Evolutionary conservation across 2,113 vertebrate genomes (phyloP).

Genomic region (Apeltes quadracus): DNA sequence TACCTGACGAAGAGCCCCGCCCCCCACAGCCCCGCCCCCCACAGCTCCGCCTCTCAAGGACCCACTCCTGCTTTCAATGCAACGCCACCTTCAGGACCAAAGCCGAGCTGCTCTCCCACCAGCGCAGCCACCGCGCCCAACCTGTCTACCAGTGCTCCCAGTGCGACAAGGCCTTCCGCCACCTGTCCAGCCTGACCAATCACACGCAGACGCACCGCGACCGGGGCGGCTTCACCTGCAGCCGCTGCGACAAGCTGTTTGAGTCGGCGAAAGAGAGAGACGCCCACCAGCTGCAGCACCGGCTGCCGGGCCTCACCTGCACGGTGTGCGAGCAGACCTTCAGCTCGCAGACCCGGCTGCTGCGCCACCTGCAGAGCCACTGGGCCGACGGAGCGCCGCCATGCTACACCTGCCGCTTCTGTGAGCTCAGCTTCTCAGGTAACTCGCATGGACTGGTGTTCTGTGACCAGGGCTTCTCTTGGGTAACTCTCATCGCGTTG

Average conservation of each 20-base stretch:
- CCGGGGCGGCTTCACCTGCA: slow-evolving; percentile 40
- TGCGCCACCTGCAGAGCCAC: slow-evolving; percentile 68
- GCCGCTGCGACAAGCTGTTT: slow-evolving; percentile 42
- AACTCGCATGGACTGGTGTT: not conserved
- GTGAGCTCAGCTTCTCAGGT: slow-evolving; percentile 70
- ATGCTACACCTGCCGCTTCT: slow-evolving; percentile 72
- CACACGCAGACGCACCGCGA: slow-evolving; percentile 67
- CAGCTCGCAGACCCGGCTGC: slow-evolving; percentile 66
- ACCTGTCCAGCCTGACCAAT: slow-evolving; percentile 71
- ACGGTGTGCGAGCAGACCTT: slow-evolving; percentile 55
- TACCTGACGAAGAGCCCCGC: not conserved
- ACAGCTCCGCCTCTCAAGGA: slow-evolving; percentile 9
- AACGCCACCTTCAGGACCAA: slow-evolving; percentile 54
- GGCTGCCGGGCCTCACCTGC: slow-evolving; percentile 52
- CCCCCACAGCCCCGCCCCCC: slow-evolving; percentile 11
- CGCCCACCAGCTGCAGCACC: slow-evolving; percentile 54
- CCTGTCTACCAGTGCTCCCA: slow-evolving; percentile 66
- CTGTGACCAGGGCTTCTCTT: not conserved
- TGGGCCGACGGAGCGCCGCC: slow-evolving; percentile 48
- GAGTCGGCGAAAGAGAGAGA: slow-evolving; percentile 44
- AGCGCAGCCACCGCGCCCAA: slow-evolving; percentile 63
- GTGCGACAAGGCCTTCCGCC: slow-evolving; percentile 61
- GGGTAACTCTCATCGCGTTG: too few species aligned
- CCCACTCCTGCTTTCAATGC: slow-evolving; percentile 74
- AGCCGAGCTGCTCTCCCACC: slow-evolving; percentile 57